Conservation (phyloP, 2,888 invertebrate genomes). For the Selenia dentaria region DNA sequence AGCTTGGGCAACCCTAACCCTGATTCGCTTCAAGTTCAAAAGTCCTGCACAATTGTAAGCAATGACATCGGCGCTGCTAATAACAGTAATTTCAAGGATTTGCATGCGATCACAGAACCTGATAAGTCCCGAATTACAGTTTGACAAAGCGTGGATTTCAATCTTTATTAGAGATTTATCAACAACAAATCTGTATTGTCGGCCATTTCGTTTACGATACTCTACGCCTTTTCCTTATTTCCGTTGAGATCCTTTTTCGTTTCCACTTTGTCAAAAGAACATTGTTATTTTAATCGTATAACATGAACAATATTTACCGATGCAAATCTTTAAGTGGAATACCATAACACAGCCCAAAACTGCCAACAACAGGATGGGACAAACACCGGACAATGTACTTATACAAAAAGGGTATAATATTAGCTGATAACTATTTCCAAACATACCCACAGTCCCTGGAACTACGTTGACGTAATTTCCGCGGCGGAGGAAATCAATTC, state of each 20-base stretch:
- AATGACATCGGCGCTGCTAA: constrained; percentile 20
- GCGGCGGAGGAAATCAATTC: constrained; percentile 23
- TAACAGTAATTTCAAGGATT: constrained; percentile 26
- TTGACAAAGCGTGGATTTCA: constrained; percentile 7
- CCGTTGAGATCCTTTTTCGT: neutral
- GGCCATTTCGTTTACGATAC: constrained; percentile 17
- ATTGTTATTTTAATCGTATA: neutral
- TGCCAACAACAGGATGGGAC: constrained; percentile 20
- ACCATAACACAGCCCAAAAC: too few relatives aligned
- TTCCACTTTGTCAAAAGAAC: neutral
- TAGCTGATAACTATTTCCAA: constrained; percentile 23
- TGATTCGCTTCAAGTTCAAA: constrained; percentile 6
- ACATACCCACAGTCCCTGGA: constrained; percentile 17
- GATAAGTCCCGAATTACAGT: constrained; percentile 22
- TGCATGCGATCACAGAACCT: constrained; percentile 23
- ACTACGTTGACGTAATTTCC: constrained; percentile 26
- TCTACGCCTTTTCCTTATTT: constrained; percentile 8
- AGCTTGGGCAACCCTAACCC: constrained; percentile 7
- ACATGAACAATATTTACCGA: constrained; percentile 5
- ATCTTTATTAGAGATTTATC: constrained; percentile 20
- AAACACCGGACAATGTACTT: neutral
- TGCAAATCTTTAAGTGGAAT: too few relatives aligned
- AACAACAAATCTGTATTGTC: constrained; percentile 7
- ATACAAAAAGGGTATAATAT: constrained; percentile 18
- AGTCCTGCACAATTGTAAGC: constrained; percentile 24